Evolutionary conservation across 1,140 invertebrate genomes (phyloP), one percentile per base, ranked within the genome.

Genomic region (Notospermus geniculatus): DNA sequence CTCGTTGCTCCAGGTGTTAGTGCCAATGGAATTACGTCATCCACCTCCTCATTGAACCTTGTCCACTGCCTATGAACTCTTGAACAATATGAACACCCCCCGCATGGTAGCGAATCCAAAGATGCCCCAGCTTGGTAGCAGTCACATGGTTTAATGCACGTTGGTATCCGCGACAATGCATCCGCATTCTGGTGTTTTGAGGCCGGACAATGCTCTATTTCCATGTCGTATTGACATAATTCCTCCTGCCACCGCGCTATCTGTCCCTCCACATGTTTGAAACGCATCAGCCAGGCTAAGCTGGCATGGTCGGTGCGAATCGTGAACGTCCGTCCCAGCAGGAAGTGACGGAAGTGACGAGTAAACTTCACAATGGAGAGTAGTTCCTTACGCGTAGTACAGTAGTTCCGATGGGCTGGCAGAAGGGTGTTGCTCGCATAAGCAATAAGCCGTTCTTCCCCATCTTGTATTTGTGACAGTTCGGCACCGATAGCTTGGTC

Each of bases 161-260:
- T 45, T 1, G 54, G 39, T 22, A 41, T 66, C 1, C 70, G 53
- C 27, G 75, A 79, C 19, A 83, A 58, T 4, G 71, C 70, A 59
- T 80, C 77, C 1, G 77, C 72, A 19, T 80, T 75, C 1, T 62
- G 29, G 54, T 81, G 73, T 5, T 65, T 19, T 19, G 60, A 68
- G 1, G 80, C 81, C 25, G 71, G 73, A 45, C 80, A 66, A 65
- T 84, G 80, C 2, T 64, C 64, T 1, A 84, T 69, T 9, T 76
- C 79, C 65, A 77, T 83, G 30, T 81, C 65, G 69, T 79, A 83
- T 60, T 83, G 79, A 67, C 83, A 80, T 29, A 86, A 60, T 66
- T 78, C 72, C 9, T 85, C 30, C 55, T 78, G 62, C 84, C 84
- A 86, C 15, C 83, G 59, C 2, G 79, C 77, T 27, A 70, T 7